These are phyloP conservation scores for Xylota segnis DNA, from an alignment of 2,888 invertebrate species.

Conservation along the genomic window DNA sequence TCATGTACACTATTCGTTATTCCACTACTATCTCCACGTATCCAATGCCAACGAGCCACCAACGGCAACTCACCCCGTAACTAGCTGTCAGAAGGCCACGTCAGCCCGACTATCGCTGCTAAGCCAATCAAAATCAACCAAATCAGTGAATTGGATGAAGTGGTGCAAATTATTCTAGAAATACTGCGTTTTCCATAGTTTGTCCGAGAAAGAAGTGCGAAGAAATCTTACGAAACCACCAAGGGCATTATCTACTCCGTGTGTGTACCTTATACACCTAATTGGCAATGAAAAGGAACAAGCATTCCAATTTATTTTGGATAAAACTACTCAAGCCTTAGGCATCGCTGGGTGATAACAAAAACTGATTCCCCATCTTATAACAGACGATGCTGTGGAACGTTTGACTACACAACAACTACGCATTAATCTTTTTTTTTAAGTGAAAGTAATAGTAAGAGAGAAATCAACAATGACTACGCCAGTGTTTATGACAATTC, in stretches of 20 bases:
- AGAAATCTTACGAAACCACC: conserved; percentile 16
- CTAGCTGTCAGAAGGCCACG: conserved; percentile 63
- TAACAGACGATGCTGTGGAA: conserved; percentile 32
- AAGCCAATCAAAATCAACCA: conserved; percentile 66
- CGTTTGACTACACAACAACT: conserved; percentile 14
- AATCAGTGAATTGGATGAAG: conserved; percentile 36
- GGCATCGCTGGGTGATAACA: conserved; percentile 15
- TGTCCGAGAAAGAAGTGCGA: conserved; percentile 3
- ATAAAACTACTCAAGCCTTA: conserved; percentile 47
- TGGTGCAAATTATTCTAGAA: conserved; percentile 31
- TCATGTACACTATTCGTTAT: background rate
- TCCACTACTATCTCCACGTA: conserved; percentile 13
- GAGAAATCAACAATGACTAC: conserved; percentile 50
- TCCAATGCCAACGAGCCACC: background rate
- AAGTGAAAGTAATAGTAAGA: conserved; percentile 10
- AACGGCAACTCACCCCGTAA: conserved; percentile 20
- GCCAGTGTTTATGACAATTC: conserved; percentile 82
- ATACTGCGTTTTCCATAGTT: conserved; percentile 22
- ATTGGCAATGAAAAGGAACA: conserved; percentile 65
- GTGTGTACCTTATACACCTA: conserved; percentile 2
- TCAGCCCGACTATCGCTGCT: conserved; percentile 23
- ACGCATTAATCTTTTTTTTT: background rate
- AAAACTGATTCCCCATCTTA: conserved; percentile 4
- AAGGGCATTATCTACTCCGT: conserved; percentile 1
- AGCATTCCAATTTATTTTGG: conserved; percentile 36